Evolutionary conservation across 2,113 vertebrate genomes (phyloP).

Genomic region (Cyanoramphus novaezelandiae): DNA sequence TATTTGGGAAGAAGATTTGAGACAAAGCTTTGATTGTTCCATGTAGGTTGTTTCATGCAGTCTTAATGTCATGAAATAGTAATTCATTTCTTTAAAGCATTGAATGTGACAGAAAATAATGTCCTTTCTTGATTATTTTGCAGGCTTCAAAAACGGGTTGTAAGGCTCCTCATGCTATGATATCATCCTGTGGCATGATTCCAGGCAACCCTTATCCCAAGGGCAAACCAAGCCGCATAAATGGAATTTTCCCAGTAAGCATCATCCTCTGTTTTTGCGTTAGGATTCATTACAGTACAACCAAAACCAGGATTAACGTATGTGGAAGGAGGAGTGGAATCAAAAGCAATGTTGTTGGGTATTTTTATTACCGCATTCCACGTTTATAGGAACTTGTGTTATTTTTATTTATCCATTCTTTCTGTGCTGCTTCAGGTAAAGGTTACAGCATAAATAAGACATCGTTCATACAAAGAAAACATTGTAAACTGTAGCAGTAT

Average conservation of each 20-base stretch:
- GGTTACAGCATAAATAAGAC: not conserved
- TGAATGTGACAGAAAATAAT: not conserved
- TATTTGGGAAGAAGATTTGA: not conserved
- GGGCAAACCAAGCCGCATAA: conserved; percentile 92
- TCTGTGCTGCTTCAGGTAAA: not conserved
- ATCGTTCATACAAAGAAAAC: not conserved
- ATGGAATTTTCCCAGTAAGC: conserved; percentile 93
- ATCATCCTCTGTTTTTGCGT: not conserved
- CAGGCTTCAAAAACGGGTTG: conserved; percentile 96
- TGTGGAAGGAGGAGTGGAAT: not conserved
- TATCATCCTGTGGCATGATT: conserved; percentile 97
- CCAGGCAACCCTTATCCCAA: conserved; percentile 98
- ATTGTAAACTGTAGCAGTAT: not conserved
- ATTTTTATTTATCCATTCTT: not conserved
- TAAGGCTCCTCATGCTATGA: conserved; percentile 97
- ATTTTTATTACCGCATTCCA: not conserved
- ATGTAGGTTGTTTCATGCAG: not conserved
- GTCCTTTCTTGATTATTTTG: conserved; percentile 5
- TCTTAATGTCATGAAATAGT: not conserved
- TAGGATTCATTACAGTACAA: not conserved
- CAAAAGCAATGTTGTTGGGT: not conserved
- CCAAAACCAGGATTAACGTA: not conserved
- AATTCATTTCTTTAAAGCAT: not conserved
- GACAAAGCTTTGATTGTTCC: not conserved
- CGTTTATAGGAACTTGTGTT: not conserved